These are phyloP conservation scores for Brassicogethes aeneus DNA, from an alignment of 2,888 invertebrate genomes.

Conservation along the genomic window DNA sequence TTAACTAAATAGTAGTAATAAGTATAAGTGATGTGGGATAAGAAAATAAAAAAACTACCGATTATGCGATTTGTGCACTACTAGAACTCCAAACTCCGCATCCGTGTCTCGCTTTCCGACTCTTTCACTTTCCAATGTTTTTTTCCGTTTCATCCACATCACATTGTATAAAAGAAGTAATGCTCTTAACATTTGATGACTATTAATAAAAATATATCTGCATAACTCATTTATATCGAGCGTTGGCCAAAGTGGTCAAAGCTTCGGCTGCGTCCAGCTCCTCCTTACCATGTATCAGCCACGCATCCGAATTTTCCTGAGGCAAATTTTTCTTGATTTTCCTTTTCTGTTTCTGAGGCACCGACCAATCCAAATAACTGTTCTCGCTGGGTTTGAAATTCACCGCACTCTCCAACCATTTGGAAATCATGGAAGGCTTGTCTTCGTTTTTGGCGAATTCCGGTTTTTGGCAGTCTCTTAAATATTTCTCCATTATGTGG, in stretches of 20 bases:
- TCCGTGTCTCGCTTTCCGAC: no score
- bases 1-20: no score
- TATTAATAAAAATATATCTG: no score
- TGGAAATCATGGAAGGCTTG: constrained; percentile 54
- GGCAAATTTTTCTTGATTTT: constrained; percentile 24
- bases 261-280: constrained; percentile 72
- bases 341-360: constrained; percentile 30
- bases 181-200: no score
- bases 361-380: constrained; percentile 59
- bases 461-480: constrained; percentile 41
- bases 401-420: constrained; percentile 69
- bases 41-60: no score
- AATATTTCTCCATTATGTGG: constrained; percentile 52
- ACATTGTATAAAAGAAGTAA: no score
- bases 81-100: no score
- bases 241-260: constrained; percentile 54
- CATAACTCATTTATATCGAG: no score
- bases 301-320: constrained; percentile 11
- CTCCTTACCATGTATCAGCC: constrained; percentile 49
- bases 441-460: constrained; percentile 21
- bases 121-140: no score
- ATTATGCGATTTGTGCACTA: no score
- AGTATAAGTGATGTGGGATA: no score
- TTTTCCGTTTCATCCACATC: no score
- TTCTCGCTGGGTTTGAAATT: constrained; percentile 64